Evolutionary conservation across 2,797 vertebrate genomes (phyloP).

Genomic region (Odontamblyopus lacepedii): DNA sequence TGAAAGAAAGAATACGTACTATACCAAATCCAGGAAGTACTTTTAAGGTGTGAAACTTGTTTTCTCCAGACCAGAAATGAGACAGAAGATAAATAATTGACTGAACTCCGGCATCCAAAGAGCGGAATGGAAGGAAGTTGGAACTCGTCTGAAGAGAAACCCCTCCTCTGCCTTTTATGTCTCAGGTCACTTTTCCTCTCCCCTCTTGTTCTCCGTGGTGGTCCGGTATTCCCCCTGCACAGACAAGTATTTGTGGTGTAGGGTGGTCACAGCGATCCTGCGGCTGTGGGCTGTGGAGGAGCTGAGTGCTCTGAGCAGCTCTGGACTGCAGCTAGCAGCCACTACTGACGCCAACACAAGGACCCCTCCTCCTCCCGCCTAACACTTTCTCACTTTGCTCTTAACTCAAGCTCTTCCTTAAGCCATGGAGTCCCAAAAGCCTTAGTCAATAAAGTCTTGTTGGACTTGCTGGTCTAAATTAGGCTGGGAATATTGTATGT

Average conservation of each 20-base stretch:
- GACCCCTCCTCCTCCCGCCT: constrained; percentile 54
- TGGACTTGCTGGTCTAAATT: background rate
- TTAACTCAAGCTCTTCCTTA: constrained; percentile 19
- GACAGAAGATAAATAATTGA: constrained; percentile 62
- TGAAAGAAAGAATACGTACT: constrained; percentile 29
- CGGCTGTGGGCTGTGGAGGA: constrained; percentile 55
- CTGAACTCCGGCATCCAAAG: constrained; percentile 45
- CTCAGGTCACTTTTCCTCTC: constrained; percentile 22
- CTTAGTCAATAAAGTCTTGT: background rate
- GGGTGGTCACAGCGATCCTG: constrained; percentile 48
- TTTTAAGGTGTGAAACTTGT: constrained; percentile 53
- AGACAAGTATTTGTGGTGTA: constrained; percentile 15
- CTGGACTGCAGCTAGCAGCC: constrained; percentile 68
- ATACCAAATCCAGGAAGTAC: constrained; percentile 38
- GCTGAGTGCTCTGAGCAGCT: constrained; percentile 64
- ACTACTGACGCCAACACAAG: constrained; percentile 39
- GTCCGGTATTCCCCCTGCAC: constrained; percentile 18
- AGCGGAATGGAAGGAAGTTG: constrained; percentile 48
- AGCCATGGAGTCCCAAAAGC: background rate
- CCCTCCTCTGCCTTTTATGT: constrained; percentile 14
- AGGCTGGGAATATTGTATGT: background rate
- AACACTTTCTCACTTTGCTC: constrained; percentile 37
- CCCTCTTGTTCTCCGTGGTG: constrained; percentile 21
- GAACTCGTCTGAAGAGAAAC: constrained; percentile 38
- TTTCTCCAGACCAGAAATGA: constrained; percentile 38